Evolutionary conservation across 2,888 invertebrate species (phyloP).

Genomic region (Linnaemya vulpina): DNA sequence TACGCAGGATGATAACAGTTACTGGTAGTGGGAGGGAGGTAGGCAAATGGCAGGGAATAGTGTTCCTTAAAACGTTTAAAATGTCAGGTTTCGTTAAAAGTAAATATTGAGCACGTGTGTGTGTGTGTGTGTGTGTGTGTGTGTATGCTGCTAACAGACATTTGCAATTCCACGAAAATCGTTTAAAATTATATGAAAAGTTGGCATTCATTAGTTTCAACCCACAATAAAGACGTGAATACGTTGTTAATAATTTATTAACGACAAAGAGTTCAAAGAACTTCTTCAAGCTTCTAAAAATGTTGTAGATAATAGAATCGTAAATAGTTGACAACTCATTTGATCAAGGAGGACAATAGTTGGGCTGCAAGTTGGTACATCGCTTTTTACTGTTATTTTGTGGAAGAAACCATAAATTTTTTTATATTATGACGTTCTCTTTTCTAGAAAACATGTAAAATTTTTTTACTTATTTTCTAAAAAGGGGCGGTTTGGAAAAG

Average conservation of each 20-base stretch:
- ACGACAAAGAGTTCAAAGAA: conserved; percentile 29
- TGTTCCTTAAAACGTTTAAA: conserved; percentile 19
- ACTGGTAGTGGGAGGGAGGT: not conserved
- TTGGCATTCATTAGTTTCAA: not conserved
- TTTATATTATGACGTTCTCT: too few species aligned
- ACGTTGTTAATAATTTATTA: conserved; percentile 21
- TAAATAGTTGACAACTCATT: not conserved
- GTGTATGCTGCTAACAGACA: not conserved
- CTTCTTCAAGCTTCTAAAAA: not conserved
- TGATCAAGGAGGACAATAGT: not conserved
- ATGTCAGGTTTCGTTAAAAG: conserved; percentile 10
- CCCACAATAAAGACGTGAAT: conserved; percentile 1
- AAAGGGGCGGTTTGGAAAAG: too few species aligned
- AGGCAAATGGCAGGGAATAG: conserved; percentile 11
- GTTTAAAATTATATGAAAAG: not conserved
- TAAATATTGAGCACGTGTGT: not conserved
- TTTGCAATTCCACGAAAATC: not conserved
- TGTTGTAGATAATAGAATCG: not conserved
- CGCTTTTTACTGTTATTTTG: too few species aligned
- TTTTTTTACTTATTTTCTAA: too few species aligned
- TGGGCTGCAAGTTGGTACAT: too few species aligned
- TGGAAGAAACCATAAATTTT: too few species aligned
- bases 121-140: not conserved
- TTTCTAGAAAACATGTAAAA: too few species aligned
- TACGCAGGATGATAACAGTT: conserved; percentile 7